Evolutionary conservation across 2,797 vertebrate genomes (phyloP), one percentile per base, ranked within the genome.

Genomic region (Chaunax sp.): DNA sequence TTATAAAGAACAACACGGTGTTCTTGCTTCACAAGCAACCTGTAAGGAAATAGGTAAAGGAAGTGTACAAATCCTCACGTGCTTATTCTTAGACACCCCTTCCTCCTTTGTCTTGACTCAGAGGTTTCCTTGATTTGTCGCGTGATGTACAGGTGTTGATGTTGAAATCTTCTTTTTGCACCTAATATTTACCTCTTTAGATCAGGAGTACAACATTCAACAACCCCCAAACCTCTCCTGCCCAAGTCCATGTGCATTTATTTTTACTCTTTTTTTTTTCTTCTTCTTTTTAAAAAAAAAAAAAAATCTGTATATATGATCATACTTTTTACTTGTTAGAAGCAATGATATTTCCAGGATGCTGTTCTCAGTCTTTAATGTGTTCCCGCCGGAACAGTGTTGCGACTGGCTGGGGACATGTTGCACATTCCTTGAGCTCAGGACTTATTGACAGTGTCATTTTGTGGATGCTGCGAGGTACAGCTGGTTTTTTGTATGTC

Each of bases 351-450:
- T 80, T 89, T 91, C 87, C 89, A 84, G 85, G 77, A 89, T 82
- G 87, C 85, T 85, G 84, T 88, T 86, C 77, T 89, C 86, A 85
- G 87, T 86, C 86, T 85, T 75, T 71, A 78, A 60, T 57, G 50
- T 80, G 78, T 82, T 85, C 73, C 54, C 33, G 6, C 49, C 13
- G 35, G 75, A 71, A 63, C 76, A 50, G 75, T 68, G 55, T 40
- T 77, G 67, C 28, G 64, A 82, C 69, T 83, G 84, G 82, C 81
- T 87, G 89, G 66, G 86, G 72, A 84, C 82, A 41, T 90, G 88
- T 93, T 93, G 90, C 91, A 92, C 92, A 92, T 93, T 92, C 92
- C 92, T 91, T 85, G 79, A 93, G 91, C 92, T 93, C 92, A 93
- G 91, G 92, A 92, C 87, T 92, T 86, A 84, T 75, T 81, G 84